A percentile compares a stretch with the other conserved stretches of the same genome.
phyloP scores from a whole-genome alignment of 1,140 invertebrate genomes.

The Lanistes nyassanus region DNA sequence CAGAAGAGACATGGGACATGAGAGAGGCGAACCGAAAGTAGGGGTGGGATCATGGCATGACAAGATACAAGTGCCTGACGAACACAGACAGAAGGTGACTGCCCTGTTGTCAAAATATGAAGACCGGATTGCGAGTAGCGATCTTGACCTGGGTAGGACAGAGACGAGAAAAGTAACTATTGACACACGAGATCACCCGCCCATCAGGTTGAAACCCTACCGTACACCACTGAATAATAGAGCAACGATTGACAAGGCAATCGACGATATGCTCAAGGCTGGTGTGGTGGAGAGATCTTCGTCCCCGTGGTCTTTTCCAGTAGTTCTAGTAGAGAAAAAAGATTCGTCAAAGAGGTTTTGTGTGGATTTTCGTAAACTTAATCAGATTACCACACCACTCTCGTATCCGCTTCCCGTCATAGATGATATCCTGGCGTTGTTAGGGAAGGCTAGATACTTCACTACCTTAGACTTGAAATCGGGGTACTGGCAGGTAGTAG shows the following conservation, averaged over 20 bases:
- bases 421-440: background rate
- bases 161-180: too few species aligned
- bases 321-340: too few species aligned
- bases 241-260: too few species aligned
- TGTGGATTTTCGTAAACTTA: conserved; percentile 40
- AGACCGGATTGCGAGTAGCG: too few species aligned
- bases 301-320: too few species aligned
- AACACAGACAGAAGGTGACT: too few species aligned
- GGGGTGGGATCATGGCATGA: background rate
- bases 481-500: too few species aligned
- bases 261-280: too few species aligned
- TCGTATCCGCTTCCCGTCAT: background rate
- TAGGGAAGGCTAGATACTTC: conserved; percentile 37
- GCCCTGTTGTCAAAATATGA: conserved; percentile 20
- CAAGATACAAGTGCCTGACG: conserved; percentile 1
- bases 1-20: background rate
- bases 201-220: conserved; percentile 38
- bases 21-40: conserved; percentile 9
- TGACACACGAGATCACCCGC: conserved; percentile 27
- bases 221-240: conserved; percentile 34
- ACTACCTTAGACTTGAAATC: conserved; percentile 39
- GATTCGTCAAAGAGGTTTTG: too few species aligned
- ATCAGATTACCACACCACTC: conserved; percentile 44
- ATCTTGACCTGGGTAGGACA: too few species aligned
- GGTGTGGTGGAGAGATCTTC: too few species aligned